Base-by-base conservation (phyloP, 2,113 vertebrate species). In the Forbesichthys papilliferus region DNA sequence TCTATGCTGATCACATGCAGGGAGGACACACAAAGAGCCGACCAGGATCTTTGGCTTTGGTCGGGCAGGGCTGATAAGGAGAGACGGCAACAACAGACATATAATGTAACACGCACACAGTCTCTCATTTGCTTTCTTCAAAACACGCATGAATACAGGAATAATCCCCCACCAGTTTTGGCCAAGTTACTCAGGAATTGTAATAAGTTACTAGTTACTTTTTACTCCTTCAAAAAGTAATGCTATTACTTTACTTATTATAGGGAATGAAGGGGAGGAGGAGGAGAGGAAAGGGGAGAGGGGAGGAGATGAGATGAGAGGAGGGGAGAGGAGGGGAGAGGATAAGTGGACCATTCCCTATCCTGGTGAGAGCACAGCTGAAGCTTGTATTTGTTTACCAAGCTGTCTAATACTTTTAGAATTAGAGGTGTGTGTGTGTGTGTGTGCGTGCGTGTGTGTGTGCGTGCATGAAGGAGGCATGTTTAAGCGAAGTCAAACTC, bases 41-140 rank as follows among this genome's bases (percentile, higher is more conserved):
- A 90, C 81, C 80, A 66, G 52, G 64, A 86, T 84, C 76, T 84
- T 73, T 84, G 85, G 77, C 75, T 86, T 88, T 73, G 83, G 82
- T 87, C 75, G 79, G 79, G 84, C 68, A 9, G 3, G 33, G 56
- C 69, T 83, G 86, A 89, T 88, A 89, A 89, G 82, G 48, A 81
- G 59, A 87, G 78, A 80, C 78, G 75, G 63, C 60, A 65, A 66
- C 56, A 77, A 52, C 61, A 64, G 36, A 33, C 58, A 71, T 55
- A 9, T 4, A 42, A 42, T 7, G 0, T 42, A 48, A 48, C 49
- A 54, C 34, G 16, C 33, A 58, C 20, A 20, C 16, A 9, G 11
- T 56, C 16, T 67, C 1, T 16, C 14, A 1, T 65, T 62, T 20
- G 16, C 7, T 53, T 5, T 60, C 34, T 72, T 53, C 20, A 42